Base-by-base conservation (phyloP, 2,113 vertebrate genomes). In the Lipotes vexillifer region DNA sequence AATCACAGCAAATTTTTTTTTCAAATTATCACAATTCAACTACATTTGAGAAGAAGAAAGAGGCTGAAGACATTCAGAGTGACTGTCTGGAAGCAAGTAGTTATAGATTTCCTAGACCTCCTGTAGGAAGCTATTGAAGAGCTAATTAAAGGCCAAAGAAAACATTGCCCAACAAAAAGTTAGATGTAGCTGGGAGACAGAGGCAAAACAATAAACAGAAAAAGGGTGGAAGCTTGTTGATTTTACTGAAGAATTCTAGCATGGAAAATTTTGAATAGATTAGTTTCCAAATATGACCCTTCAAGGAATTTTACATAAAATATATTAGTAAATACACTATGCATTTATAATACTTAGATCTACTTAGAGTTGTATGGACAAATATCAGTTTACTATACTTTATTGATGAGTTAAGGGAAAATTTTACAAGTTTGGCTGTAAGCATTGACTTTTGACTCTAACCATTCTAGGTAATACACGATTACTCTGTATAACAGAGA, bases 81-180 rank as follows among this genome's bases (percentile, higher is more conserved):
- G 8, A 92, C 49, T 74, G n/a, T 15, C 4, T 33, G 9, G 41
- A 74, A 93, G 49, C 55, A 59, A 29, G 36, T 90, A n/a, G 8
- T 65, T 69, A 90, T 18, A 90, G 74, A 66, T 78, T 96, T 93
- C 15, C 52, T 55, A 52, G 41, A 74, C 80, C 74, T 89, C 92
- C 83, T 93, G 87, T 44, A 88, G 96, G 90, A 93, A 96, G 21
- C 36, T 96, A 96, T 92, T 95, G 97, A 95, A 95, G 57, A 96
- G 87, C 52, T 94, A 95, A 97, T 96, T 97, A 93, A 88, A 44
- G 31, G 25, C 33, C 63, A 96, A 95, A 91, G 75, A 92, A 96
- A 98, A 90, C 36, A 52, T 36, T 93, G 46, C 44, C 87, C 71
- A 80, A 91, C 83, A 93, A 41, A 94, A 86, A 41, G 25, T 57